Base-by-base conservation (phyloP, 2,888 invertebrate genomes). In the Rhagonycha fulva region DNA sequence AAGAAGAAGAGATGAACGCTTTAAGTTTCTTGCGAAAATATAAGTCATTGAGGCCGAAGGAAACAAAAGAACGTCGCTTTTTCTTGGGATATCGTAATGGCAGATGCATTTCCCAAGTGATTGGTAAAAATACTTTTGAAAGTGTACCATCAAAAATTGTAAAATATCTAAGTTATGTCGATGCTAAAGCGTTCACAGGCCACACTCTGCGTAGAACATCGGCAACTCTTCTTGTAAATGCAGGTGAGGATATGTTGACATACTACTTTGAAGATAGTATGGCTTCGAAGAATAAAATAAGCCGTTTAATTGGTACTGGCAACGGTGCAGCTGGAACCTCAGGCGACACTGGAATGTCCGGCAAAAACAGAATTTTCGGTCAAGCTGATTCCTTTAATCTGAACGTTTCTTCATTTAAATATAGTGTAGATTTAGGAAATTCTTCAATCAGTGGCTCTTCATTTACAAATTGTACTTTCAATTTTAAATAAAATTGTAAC, bases 1-100 rank as follows among this genome's bases (percentile, higher is more conserved):
- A 80, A 61, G 79, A 81, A 61, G 60, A 81, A 66, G 70, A 78
- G 68, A 78, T 81, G 24, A 28, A 60, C 71, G 71, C 62, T 63
- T 75, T 75, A 60, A 68, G 68, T 9, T 75, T 75, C 63, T 24
- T 77, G 28, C 62, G 68, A 32, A 30, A 77, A 63, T 77, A 77
- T 61, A 24, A 14, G 23, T 68, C 74, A 9, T 71, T 77, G 66
- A 14, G 71, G 47, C 74, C 74, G 9, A 26, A n/a, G 19, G 62
- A 26, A 70, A n/a, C 69, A 14, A n/a, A 14, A 62, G 68, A 62
- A n/a, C 63, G 72, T 3, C 62, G 67, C 63, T 75, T 72, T 32
- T 75, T 75, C 68, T 67, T 77, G 12, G 62, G 61, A 61, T 77
- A 77, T 60, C 47, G 61, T 14, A 75, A 75, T 63, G 61, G 23